Percentiles rank a stretch among this genome's conserved stretches.
phyloP scores from a whole-genome alignment of 2,797 vertebrate genomes.

The Yasuhikotakia modesta region DNA sequence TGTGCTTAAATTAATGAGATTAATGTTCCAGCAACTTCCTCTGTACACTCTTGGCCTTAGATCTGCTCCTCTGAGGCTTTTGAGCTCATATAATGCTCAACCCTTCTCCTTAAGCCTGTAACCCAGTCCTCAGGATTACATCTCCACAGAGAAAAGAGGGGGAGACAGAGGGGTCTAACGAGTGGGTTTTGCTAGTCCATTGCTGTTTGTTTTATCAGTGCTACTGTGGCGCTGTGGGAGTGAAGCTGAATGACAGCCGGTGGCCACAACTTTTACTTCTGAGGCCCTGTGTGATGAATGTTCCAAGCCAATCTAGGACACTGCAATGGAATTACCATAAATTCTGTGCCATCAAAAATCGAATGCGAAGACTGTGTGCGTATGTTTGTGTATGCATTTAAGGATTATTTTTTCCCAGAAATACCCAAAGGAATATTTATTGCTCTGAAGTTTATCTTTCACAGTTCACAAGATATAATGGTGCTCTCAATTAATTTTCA shows the following conservation, averaged over 20 bases:
- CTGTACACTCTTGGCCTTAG: constrained; percentile 68
- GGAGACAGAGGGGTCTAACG: constrained; percentile 48
- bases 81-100: constrained; percentile 62
- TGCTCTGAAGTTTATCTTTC: neutral
- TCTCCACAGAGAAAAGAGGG: constrained; percentile 49
- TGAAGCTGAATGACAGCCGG: constrained; percentile 77
- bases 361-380: constrained; percentile 62
- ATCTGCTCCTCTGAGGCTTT: constrained; percentile 65
- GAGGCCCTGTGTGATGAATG: constrained; percentile 82
- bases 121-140: constrained; percentile 70
- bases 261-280: constrained; percentile 76
- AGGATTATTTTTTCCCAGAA: neutral
- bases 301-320: constrained; percentile 79
- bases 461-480: neutral
- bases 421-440: neutral
- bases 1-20: constrained; percentile 67
- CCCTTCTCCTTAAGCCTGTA: constrained; percentile 65
- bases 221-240: constrained; percentile 70
- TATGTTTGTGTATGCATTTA: constrained; percentile 19
- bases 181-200: constrained; percentile 67
- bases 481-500: neutral
- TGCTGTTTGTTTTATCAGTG: constrained; percentile 78
- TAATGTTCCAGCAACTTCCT: constrained; percentile 69
- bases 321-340: constrained; percentile 81
- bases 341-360: constrained; percentile 78